Evolutionary conservation across 1,140 invertebrate genomes (phyloP), one percentile per base, ranked within the genome.

Genomic region (Leptopilina clavipes): DNA sequence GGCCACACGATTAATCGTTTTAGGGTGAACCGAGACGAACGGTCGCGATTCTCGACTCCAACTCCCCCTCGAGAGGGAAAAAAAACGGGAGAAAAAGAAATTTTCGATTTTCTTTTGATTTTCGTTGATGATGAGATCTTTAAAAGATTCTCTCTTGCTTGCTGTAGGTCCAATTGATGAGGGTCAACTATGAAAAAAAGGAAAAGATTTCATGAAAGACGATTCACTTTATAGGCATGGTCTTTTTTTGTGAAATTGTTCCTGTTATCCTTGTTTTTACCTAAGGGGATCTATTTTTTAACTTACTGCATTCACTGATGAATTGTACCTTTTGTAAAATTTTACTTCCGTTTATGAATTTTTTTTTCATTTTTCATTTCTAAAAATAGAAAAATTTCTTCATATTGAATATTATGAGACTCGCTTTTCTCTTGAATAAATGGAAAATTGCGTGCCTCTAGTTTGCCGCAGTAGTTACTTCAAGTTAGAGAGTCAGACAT

Each of bases 1-100:
- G n/a, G 65, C 6, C 37, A 45, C 37, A 45, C 54, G 71, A 76
- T 73, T 73, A 65, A 76, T 76, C 71, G 40, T 70, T 70, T 72
- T 45, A 37, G 71, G 25, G 45, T 65, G 56, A 65, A 65, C 56
- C 11, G 56, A 65, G 56, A 65, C 22, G 56, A 65, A 65, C 56
- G 44, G 25, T 44, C 22, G 44, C 43, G 44, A 52, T 48, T 22
- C 48, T 73, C 12, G 45, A 22, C 45, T 73, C n/a, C 52, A 19
- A 5, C 43, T 18, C 31, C 14, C 19, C 14, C 2, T 18, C 9
- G 8, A 48, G 12, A 48, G 44, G 5, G 18, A 72, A 48, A 59
- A 18, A 10, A 12, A 22, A 18, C 22, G 48, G 43, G 11, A 48
- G 48, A 6, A 10, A 72, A 14, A 12, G 19, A 25, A 25, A 72